Base-by-base conservation (phyloP, 1,140 invertebrate genomes). In the Pseudomyrmex cubaensis region DNA sequence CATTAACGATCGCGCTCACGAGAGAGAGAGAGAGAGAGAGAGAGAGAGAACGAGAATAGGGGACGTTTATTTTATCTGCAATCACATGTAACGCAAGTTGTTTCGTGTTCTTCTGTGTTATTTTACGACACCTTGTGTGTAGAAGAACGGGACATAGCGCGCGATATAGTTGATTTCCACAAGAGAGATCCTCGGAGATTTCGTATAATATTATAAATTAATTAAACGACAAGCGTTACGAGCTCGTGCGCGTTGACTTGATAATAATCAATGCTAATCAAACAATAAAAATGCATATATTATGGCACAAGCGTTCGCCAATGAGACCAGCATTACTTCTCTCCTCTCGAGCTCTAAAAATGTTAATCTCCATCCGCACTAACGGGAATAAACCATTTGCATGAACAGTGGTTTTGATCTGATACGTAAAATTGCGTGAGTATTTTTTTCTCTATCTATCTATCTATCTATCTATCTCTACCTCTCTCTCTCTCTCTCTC, bases 261-360 rank as follows among this genome's bases (percentile, higher is more conserved):
- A 70, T 61, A 82, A 70, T 74, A 70, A 63, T 82, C 62, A 76
- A 73, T 64, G 57, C 61, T 84, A 77, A 88, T 76, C 62, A 48
- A 17, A 17, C 63, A 57, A 83, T 69, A 69, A 89, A 73, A 70
- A 86, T 17, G 50, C 17, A 22, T 9, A 78, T 74, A 50, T 73
- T 75, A 73, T 22, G 54, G 57, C 50, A 12, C 35, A 13, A 76
- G 1, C 22, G 22, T 62, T 46, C 22, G 25, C 7, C 48, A 44
- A 54, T 67, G 17, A 10, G 25, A 59, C 10, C 15, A 63, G 25
- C 7, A 8, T 52, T 2, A 25, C 22, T 2, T 20, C 22, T 4
- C 20, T 12, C 8, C 63, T 15, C 5, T 35, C 59, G 2, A 1
- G 20, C 44, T 54, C 10, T 25, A 25, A 2, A 44, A 52, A 46